Evolutionary conservation across 2,797 vertebrate genomes (phyloP), one percentile per base, ranked within the genome.

Genomic region (Darevskia mixta): DNA sequence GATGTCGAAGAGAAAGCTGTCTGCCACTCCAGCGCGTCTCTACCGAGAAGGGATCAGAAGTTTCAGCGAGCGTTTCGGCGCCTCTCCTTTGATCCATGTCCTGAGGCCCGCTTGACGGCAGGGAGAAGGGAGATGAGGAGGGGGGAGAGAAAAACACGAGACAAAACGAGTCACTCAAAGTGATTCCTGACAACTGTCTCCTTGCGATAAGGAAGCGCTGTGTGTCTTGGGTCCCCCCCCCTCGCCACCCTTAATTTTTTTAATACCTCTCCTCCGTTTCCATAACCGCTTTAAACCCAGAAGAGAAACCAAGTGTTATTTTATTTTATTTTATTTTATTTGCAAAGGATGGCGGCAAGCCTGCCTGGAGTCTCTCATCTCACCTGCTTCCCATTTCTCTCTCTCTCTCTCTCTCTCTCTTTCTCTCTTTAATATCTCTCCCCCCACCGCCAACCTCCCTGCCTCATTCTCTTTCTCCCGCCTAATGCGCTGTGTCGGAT

Each of bases 141-240:
- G 32, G 11, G 6, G 4, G n/a, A 96, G 96, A 97, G 97, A 97
- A 97, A 96, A 97, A 95, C 93, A 96, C 94, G 97, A 97, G 96
- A 97, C 98, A 98, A 98, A 98, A 98, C 97, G 97, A 98, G 97
- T 97, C 97, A 97, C 97, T 97, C 98, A 98, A 98, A 98, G 98
- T 98, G 98, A 98, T 98, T 98, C 98, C 98, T 98, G 98, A 98
- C 98, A 98, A 99, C 98, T 99, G 99, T 98, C 98, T 98, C 98
- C 97, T 95, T 96, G 98, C 98, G 98, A 99, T 99, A 99, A 99
- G 98, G 98, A 97, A 96, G 97, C 94, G 91, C 96, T 95, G 92
- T 92, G 95, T 94, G 94, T 96, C 96, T 97, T 93, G 66, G 91
- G 81, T 85, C 83, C 80, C 85, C 18, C 45, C 35, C 45, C 77